A percentile compares a stretch with the other conserved stretches of the same genome.
Conservation (phyloP, 2,797 vertebrate species). For the Falco columbarius region DNA sequence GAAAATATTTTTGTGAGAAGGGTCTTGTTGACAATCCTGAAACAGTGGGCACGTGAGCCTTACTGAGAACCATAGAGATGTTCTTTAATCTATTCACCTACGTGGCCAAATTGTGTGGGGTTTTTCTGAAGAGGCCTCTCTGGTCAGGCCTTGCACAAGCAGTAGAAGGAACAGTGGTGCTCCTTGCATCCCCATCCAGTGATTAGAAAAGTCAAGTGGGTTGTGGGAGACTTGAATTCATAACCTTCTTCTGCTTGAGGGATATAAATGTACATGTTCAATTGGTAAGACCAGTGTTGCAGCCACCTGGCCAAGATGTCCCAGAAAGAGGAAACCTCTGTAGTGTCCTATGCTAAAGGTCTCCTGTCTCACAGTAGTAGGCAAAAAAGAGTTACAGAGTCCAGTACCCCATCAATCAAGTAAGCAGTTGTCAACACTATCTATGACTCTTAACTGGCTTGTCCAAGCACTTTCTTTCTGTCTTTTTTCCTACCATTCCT, state of each 20-base stretch:
- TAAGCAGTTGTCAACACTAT: neutral
- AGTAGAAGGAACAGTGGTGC: neutral
- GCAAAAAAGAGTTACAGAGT: neutral
- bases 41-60: neutral
- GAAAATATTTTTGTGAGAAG: neutral
- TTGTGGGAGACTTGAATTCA: neutral
- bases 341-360: neutral
- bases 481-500: neutral
- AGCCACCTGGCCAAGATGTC: neutral
- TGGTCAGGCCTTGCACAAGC: neutral
- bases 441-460: neutral
- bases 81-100: neutral
- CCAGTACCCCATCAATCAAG: neutral
- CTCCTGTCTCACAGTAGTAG: neutral
- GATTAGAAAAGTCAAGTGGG: neutral
- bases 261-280: neutral
- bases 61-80: neutral
- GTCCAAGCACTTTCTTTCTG: neutral
- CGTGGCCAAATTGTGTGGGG: rapidly evolving
- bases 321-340: neutral
- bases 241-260: neutral
- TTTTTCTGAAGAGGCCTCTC: neutral
- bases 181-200: neutral
- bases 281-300: neutral
- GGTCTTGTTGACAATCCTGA: neutral